These are phyloP conservation scores for Tillus elongatus DNA, from an alignment of 2,888 invertebrate species.

Conservation along the genomic window DNA sequence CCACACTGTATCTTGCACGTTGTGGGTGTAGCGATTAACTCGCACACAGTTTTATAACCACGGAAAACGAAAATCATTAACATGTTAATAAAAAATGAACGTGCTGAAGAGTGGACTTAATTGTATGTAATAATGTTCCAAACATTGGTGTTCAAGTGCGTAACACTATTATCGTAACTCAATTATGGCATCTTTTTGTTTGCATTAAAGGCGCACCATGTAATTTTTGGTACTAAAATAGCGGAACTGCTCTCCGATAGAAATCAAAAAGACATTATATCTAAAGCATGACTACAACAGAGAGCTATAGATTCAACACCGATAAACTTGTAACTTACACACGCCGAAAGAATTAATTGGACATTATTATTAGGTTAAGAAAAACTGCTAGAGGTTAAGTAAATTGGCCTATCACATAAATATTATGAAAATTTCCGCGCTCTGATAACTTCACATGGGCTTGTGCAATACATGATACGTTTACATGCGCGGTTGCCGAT, in stretches of 20 bases:
- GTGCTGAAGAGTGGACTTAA: too few relatives aligned
- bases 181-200: neutral
- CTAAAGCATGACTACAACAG: neutral
- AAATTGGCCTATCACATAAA: conserved; percentile 1
- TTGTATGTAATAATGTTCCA: too few relatives aligned
- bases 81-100: too few relatives aligned
- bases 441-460: neutral
- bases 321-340: too few relatives aligned
- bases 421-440: neutral
- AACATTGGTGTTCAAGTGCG: too few relatives aligned
- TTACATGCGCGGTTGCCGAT: too few relatives aligned
- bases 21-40: too few relatives aligned
- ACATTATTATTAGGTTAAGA: neutral
- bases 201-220: neutral
- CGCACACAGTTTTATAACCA: too few relatives aligned
- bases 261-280: conserved; percentile 1
- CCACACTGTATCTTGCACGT: too few relatives aligned
- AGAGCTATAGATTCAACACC: neutral
- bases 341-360: too few relatives aligned
- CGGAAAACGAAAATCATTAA: too few relatives aligned
- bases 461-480: too few relatives aligned
- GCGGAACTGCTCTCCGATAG: neutral
- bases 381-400: neutral
- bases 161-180: neutral
- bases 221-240: conserved; percentile 1